These are phyloP conservation scores for Eublepharis macularius DNA, from an alignment of 2,113 vertebrate species.

Conservation along the genomic window DNA sequence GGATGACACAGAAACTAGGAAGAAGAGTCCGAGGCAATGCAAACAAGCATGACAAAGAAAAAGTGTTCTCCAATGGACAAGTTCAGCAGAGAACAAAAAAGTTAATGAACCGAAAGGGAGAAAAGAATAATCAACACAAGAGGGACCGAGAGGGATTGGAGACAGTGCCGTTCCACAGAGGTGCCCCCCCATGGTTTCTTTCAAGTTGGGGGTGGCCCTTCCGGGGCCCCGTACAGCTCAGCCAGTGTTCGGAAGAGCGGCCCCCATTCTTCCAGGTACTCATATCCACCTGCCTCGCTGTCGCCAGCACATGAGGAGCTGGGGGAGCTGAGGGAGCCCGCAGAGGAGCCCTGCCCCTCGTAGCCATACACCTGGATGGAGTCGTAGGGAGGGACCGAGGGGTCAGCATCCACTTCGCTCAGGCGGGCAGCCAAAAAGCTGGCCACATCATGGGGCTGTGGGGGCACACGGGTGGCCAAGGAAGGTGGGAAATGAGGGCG, in stretches of 20 bases:
- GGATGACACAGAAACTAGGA: not conserved
- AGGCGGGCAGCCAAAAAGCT: slow-evolving; percentile 85
- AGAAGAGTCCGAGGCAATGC: not conserved
- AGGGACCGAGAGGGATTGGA: not conserved
- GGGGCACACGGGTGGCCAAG: slow-evolving; percentile 72
- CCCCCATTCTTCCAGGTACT: slow-evolving; percentile 84
- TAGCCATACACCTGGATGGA: slow-evolving; percentile 71
- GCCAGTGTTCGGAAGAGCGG: slow-evolving; percentile 86
- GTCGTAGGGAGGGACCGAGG: slow-evolving; percentile 87
- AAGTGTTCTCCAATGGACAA: not conserved
- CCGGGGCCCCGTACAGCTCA: slow-evolving; percentile 83
- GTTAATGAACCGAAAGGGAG: not conserved
- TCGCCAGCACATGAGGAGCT: slow-evolving; percentile 73
- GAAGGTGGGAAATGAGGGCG: slow-evolving; percentile 55
- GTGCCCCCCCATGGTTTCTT: not conserved
- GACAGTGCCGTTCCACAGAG: not conserved
- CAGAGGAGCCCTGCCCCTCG: slow-evolving; percentile 74
- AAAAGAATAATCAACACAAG: not conserved
- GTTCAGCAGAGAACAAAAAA: not conserved
- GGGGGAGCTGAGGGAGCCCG: slow-evolving; percentile 82
- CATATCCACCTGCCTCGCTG: not conserved
- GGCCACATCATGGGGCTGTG: slow-evolving; percentile 78
- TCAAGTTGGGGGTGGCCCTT: slow-evolving; percentile 52
- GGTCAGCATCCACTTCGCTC: slow-evolving; percentile 87
- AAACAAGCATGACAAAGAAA: not conserved